Evolutionary conservation across 1,140 invertebrate genomes (phyloP).

Genomic region (Reticulitermes speratus): DNA sequence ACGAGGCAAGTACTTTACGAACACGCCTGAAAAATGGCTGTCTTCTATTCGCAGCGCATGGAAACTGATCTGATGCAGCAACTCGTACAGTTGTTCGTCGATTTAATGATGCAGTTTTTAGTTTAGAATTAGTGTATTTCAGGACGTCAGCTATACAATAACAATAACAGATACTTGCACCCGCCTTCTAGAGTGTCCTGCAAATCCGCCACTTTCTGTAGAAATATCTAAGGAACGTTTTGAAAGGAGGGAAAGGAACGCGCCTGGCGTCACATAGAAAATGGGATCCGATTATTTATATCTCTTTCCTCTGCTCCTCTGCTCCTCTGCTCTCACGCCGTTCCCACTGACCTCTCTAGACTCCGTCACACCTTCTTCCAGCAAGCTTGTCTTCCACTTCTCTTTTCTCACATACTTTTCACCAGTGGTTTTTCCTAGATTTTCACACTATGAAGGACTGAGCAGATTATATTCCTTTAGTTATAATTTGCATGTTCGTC

Average conservation of each 20-base stretch:
- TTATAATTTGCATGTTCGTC: too few species aligned
- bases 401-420: not conserved
- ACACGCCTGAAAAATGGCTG: too few species aligned
- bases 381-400: not conserved
- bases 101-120: too few species aligned
- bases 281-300: conserved; percentile 16
- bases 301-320: not conserved
- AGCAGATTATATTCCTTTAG: too few species aligned
- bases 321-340: not conserved
- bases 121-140: not conserved
- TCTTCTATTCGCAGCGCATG: too few species aligned
- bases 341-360: not conserved
- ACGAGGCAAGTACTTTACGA: too few species aligned
- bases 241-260: not conserved
- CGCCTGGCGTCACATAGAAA: not conserved
- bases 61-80: too few species aligned
- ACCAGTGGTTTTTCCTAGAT: not conserved
- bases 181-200: not conserved
- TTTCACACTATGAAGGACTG: too few species aligned
- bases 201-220: not conserved
- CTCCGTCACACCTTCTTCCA: not conserved
- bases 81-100: too few species aligned
- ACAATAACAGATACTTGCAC: not conserved
- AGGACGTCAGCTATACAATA: not conserved
- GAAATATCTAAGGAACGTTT: not conserved